Evolutionary conservation across 53 echinoderm and acorn worm genomes (phyloP).

Genomic region (Astropecten irregularis): DNA sequence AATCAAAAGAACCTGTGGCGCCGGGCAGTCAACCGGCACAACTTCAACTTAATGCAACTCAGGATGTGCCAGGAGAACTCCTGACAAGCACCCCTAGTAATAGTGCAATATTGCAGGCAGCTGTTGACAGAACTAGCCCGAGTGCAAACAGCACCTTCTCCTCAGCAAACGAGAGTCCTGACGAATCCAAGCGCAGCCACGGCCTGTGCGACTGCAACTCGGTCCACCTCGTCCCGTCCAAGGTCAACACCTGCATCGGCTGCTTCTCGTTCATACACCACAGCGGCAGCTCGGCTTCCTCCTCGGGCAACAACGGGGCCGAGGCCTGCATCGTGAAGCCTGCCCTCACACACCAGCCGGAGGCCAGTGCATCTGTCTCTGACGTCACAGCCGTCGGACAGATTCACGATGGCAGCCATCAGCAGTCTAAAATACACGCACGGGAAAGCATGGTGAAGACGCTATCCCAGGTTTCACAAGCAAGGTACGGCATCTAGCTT

Average conservation of each 20-base stretch:
- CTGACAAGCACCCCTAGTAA: neutral
- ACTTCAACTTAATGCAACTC: slow-evolving; percentile 40
- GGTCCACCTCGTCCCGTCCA: slow-evolving; percentile 32
- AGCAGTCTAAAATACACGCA: neutral
- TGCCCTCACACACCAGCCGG: slow-evolving; percentile 73
- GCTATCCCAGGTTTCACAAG: slow-evolving; percentile 25
- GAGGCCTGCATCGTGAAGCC: slow-evolving; percentile 91
- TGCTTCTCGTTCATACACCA: slow-evolving; percentile 87
- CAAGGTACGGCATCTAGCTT: slow-evolving; percentile 12
- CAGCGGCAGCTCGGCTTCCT: slow-evolving; percentile 54
- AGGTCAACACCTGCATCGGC: slow-evolving; percentile 72
- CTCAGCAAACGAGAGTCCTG: neutral
- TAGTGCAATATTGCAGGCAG: slow-evolving; percentile 26
- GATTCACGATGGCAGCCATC: neutral
- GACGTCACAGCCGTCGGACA: slow-evolving; percentile 45
- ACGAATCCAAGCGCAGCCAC: slow-evolving; percentile 25
- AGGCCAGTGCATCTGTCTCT: slow-evolving; percentile 74
- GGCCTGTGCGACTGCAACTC: slow-evolving; percentile 57
- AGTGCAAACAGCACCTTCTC: slow-evolving; percentile 10
- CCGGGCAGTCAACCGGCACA: slow-evolving; percentile 32
- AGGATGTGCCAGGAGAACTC: neutral
- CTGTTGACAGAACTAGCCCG: slow-evolving; percentile 29
- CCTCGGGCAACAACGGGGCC: slow-evolving; percentile 65
- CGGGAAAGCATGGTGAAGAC: slow-evolving; percentile 11
- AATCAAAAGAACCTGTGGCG: neutral